Evolutionary conservation across 1,140 invertebrate species (phyloP), one percentile per base, ranked within the genome.

Genomic region (Littorina saxatilis): DNA sequence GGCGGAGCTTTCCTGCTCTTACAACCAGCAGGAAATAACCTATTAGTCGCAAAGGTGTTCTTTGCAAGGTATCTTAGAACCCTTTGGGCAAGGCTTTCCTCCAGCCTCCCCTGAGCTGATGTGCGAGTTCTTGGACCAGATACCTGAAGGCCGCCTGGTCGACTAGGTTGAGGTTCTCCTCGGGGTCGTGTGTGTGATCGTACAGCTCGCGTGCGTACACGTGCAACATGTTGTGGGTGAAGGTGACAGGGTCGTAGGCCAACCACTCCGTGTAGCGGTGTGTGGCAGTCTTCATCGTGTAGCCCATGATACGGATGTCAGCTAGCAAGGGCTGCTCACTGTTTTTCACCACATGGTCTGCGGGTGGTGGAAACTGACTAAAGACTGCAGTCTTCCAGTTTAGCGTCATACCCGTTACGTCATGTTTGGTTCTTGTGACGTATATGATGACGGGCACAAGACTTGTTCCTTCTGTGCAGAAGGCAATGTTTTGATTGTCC

Each of bases 191-290:
- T 0, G 86, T 86, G 86, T 97, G 95, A 91, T 96, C 79, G 76
- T 92, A 92, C 29, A 92, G 77, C 73, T 92, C 91, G 23, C 94
- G 93, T 1, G 94, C 96, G 85, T 95, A 93, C 1, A 95, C 91
- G 83, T 93, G 89, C 61, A 93, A 91, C 96, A 96, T 97, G 87
- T 96, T 92, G 68, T 94, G 91, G 29, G 73, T 63, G 66, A 90
- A 89, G 15, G 61, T 50, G 1, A 73, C 66, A 13, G 74, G 55
- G 52, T 80, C 82, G 84, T 91, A 93, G 20, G 92, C 90, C 70
- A 96, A 91, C 96, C 96, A 98, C 88, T 96, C 94, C 0, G 95
- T 96, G 83, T 97, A 97, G 79, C 96, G 94, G 90, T 94, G 96
- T 1, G 23, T 39, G 58, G 92, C 86, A 5, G 95, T 96, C 86